Conservation (phyloP, 2,797 vertebrate genomes). For the Lutra lutra region DNA sequence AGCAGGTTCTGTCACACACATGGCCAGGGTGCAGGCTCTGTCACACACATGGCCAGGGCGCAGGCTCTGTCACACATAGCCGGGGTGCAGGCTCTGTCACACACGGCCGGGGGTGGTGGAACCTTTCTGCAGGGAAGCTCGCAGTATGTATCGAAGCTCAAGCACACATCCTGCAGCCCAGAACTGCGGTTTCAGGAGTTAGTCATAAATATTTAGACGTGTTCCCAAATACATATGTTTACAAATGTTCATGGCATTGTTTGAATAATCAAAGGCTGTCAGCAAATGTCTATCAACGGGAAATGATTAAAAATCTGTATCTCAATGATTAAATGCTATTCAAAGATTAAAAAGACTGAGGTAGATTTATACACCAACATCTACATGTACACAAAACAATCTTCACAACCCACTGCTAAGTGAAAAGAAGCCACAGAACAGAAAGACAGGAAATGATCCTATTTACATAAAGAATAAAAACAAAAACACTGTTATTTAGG, state of each 20-base stretch:
- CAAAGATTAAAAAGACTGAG: background rate
- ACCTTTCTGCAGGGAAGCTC: background rate
- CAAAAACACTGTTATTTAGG: background rate
- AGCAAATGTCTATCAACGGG: background rate
- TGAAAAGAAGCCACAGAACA: background rate
- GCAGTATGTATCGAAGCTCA: too few species aligned
- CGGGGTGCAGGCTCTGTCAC: background rate
- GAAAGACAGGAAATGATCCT: background rate
- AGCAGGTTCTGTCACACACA: too few species aligned
- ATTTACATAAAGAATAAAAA: background rate
- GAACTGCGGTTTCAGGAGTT: background rate
- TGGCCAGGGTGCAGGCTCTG: background rate
- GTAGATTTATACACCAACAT: constrained; percentile 29
- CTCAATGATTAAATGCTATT: background rate
- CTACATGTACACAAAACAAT: constrained; percentile 10
- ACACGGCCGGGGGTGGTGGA: background rate
- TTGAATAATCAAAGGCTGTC: background rate
- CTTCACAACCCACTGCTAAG: background rate
- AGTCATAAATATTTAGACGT: background rate
- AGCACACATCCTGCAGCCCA: background rate
- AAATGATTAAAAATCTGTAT: background rate
- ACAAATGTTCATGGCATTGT: background rate
- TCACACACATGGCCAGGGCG: too few species aligned
- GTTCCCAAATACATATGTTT: background rate
- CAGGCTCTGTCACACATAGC: too few species aligned